phyloP scores from a whole-genome alignment of 2,797 vertebrate species.

The Psittacula echo region DNA sequence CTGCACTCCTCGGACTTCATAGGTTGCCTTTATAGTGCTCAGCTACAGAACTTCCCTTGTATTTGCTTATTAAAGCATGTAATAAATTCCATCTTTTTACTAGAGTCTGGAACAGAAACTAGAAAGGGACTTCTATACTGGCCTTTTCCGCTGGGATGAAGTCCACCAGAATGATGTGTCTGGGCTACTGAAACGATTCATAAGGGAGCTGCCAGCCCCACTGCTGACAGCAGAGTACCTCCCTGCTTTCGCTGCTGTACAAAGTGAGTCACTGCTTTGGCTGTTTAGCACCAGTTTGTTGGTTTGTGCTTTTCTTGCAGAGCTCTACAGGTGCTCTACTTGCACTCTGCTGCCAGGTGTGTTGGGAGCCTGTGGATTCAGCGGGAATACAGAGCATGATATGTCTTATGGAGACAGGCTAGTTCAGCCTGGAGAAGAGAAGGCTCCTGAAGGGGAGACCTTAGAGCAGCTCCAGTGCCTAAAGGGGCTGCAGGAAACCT shows the following conservation, averaged over 20 bases:
- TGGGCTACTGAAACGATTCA: constrained; percentile 91
- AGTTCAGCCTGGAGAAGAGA: neutral
- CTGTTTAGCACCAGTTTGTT: neutral
- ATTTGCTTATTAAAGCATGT: neutral
- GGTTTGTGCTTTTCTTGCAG: neutral
- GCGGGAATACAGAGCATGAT: rapidly evolving
- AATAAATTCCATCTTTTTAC: neutral
- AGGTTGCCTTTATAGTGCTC: neutral
- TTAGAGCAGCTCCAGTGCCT: neutral
- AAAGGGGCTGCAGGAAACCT: neutral
- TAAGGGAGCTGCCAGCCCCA: constrained; percentile 87
- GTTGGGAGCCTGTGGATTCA: rapidly evolving
- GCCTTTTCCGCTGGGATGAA: constrained; percentile 87
- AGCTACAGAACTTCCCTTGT: neutral
- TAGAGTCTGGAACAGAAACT: constrained; percentile 87
- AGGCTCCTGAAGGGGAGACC: neutral
- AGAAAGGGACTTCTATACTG: constrained; percentile 85
- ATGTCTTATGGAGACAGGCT: neutral
- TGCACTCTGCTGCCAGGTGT: neutral
- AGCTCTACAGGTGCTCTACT: neutral
- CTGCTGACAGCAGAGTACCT: constrained; percentile 91
- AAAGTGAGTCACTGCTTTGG: constrained; percentile 67
- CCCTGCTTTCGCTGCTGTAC: constrained; percentile 85
- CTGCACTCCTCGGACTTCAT: neutral
- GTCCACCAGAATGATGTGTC: constrained; percentile 90